Evolutionary conservation across 2,113 vertebrate species (phyloP).

Genomic region (Lates calcarifer): DNA sequence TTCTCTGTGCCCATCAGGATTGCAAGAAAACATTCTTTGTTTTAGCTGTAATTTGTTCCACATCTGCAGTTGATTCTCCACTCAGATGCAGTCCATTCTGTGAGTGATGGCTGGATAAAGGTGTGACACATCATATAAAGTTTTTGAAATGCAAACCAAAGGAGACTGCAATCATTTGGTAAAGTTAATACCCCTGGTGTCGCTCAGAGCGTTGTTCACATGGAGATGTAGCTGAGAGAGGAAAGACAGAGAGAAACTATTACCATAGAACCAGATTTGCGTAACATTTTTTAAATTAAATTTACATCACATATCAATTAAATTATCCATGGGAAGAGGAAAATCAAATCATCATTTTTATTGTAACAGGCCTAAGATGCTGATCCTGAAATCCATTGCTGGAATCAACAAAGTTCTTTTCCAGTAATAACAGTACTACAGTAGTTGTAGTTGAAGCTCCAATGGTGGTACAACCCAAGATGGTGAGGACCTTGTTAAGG

Average conservation of each 20-base stretch:
- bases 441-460: background rate
- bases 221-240: background rate
- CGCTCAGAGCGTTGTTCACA: background rate
- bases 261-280: background rate
- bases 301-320: background rate
- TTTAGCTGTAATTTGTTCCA: slow-evolving; percentile 53
- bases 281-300: background rate
- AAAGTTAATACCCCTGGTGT: background rate
- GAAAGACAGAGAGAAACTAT: background rate
- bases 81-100: no score
- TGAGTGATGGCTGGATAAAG: background rate
- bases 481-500: background rate
- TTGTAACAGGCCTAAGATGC: background rate
- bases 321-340: background rate
- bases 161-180: background rate
- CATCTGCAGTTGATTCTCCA: slow-evolving; percentile 46
- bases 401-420: background rate
- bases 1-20: slow-evolving; percentile 7
- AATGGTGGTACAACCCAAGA: background rate
- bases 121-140: background rate
- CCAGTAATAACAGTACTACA: background rate
- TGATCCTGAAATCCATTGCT: background rate
- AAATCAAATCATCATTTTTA: background rate
- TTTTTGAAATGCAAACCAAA: background rate
- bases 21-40: slow-evolving; percentile 49